These are phyloP conservation scores for Gortyna flavago DNA, from an alignment of 2,888 invertebrate species.

Conservation along the genomic window DNA sequence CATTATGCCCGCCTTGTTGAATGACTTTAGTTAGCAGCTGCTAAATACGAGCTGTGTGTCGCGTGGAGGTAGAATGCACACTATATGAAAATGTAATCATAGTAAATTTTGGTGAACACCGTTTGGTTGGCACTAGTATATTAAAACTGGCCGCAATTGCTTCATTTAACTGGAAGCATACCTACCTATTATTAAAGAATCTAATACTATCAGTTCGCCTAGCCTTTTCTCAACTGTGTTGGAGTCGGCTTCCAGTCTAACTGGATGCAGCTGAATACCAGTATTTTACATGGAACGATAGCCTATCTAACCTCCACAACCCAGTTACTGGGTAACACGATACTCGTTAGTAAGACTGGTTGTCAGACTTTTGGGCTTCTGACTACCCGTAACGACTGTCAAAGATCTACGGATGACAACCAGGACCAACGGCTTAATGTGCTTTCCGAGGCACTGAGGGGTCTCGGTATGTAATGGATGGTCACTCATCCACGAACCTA, in stretches of 20 bases:
- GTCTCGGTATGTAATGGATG: background rate
- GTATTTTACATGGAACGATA: background rate
- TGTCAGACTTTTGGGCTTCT: background rate
- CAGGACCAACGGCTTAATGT: background rate
- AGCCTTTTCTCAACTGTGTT: background rate
- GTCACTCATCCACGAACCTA: background rate
- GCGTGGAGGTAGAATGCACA: constrained; percentile 34
- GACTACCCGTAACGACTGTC: background rate
- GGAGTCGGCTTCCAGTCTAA: background rate
- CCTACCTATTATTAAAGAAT: background rate
- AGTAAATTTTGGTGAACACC: constrained; percentile 30
- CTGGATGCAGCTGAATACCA: background rate
- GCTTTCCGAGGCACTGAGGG: background rate
- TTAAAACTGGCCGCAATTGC: constrained; percentile 26
- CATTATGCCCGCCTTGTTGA: constrained; percentile 14
- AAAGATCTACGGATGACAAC: background rate
- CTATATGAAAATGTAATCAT: constrained; percentile 41
- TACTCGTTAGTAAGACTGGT: background rate
- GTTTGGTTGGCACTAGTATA: background rate
- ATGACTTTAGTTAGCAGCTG: constrained; percentile 34
- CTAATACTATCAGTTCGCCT: background rate
- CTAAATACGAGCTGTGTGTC: constrained; percentile 41
- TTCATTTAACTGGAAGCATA: constrained; percentile 19
- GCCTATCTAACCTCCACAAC: background rate
- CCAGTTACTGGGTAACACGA: background rate